Evolutionary conservation across 2,113 vertebrate genomes (phyloP), one percentile per base, ranked within the genome.

Genomic region (Syngnathoides biaculeatus): DNA sequence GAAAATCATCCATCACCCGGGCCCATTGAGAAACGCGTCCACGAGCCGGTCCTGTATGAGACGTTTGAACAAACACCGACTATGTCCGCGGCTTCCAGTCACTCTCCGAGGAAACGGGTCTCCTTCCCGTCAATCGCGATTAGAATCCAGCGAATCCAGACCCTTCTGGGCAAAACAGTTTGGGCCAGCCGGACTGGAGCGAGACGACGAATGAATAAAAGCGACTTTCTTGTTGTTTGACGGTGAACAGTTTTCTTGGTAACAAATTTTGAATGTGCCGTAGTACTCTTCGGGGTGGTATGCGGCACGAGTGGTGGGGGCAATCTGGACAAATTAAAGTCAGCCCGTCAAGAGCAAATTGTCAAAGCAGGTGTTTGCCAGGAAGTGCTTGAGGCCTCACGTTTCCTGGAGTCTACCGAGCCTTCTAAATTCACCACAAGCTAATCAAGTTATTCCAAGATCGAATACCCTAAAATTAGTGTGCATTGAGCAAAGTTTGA

Each of bases 21-120:
- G 69, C 73, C 80, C 78, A 82, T 88, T 90, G 81, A 86, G 83
- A 86, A 92, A 81, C 78, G 84, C 79, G 83, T 87, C 80, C 78
- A 73, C 73, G 67, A 68, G 24, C 56, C 19, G 57, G 30, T 78
- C 65, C 75, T 77, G 62, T 73, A 78, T 53, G 67, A 82, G 87
- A 85, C 84, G 88, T 80, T 88, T 90, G 83, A 68, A 79, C 79
- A 92, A 91, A 92, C 83, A 89, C 67, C 71, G 73, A 79, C 83
- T 81, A 68, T 77, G 71, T 78, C 82, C 81, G 79, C 77, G 73
- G 75, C 74, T 82, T 73, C 75, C 59, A 30, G 64, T 73, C 56
- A 65, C 55, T 77, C 35, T 82, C 68, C 24, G 17, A 80, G 74
- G 65, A 73, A 66, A 64, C 14, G 64, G 82, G 75, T 22, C 19